Evolutionary conservation across 2,113 vertebrate species (phyloP).

Genomic region (Apteryx owenii): DNA sequence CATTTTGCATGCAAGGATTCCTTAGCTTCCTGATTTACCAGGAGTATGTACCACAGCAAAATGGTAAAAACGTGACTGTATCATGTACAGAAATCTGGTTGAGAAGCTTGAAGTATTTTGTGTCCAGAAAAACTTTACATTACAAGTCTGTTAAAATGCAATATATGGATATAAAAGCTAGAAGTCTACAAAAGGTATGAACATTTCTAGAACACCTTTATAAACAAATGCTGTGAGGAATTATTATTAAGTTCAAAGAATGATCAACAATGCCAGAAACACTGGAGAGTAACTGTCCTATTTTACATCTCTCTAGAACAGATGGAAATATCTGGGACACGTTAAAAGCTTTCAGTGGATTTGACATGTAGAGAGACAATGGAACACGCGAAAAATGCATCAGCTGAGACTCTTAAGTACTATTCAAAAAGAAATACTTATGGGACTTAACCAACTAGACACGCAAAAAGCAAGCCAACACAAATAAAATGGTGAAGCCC

Average conservation of each 20-base stretch:
- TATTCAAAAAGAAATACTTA: background rate
- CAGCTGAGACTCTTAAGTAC: background rate
- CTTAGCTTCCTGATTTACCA: background rate
- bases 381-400: background rate
- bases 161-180: background rate
- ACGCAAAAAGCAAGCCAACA: conserved; percentile 5
- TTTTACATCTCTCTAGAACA: background rate
- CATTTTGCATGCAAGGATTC: background rate
- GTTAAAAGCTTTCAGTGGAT: background rate
- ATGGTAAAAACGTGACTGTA: background rate
- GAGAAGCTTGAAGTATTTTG: background rate
- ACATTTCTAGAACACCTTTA: background rate
- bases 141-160: background rate
- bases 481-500: conserved; percentile 45
- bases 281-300: background rate
- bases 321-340: background rate
- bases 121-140: background rate
- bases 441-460: background rate
- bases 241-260: background rate
- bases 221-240: background rate
- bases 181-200: background rate
- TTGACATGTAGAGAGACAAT: background rate
- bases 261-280: background rate
- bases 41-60: background rate
- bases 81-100: background rate